Percentiles rank a stretch among this genome's conserved stretches.
Evolutionary conservation across 2,797 vertebrate species (phyloP).

Genomic region (Hephaestus fuliginosus): DNA sequence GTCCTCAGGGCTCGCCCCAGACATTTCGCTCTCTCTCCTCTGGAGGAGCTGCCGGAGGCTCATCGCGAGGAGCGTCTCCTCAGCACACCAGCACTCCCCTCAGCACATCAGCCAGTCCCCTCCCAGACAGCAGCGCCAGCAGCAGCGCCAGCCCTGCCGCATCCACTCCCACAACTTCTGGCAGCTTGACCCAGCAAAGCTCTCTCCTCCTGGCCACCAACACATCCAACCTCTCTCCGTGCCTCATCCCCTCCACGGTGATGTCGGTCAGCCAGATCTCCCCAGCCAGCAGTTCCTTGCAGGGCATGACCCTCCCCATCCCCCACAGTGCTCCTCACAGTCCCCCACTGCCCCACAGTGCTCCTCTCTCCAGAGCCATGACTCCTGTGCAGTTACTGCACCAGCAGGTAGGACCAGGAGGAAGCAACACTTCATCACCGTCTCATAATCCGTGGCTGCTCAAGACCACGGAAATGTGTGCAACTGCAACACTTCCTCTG

Average conservation of each 20-base stretch:
- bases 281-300: constrained; percentile 69
- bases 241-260: constrained; percentile 83
- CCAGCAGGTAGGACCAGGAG: constrained; percentile 75
- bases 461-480: constrained; percentile 81
- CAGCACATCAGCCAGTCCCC: constrained; percentile 53
- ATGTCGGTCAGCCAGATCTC: constrained; percentile 81
- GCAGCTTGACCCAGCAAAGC: constrained; percentile 66
- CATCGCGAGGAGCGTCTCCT: constrained; percentile 67
- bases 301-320: constrained; percentile 81
- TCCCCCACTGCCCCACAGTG: constrained; percentile 86
- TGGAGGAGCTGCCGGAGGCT: constrained; percentile 64
- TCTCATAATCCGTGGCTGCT: constrained; percentile 79
- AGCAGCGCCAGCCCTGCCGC: constrained; percentile 53
- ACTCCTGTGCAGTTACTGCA: constrained; percentile 84
- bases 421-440: constrained; percentile 59
- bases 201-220: constrained; percentile 74
- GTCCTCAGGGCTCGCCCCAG: constrained; percentile 72
- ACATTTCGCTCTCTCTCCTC: constrained; percentile 66
- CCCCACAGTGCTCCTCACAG: constrained; percentile 84
- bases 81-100: constrained; percentile 70
- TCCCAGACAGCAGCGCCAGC: constrained; percentile 62
- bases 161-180: constrained; percentile 64
- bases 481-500: constrained; percentile 88
- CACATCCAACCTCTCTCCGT: constrained; percentile 79
- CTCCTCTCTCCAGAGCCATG: constrained; percentile 86